Conservation (phyloP, 2,888 invertebrate genomes). For the Tenthredo amoena region DNA sequence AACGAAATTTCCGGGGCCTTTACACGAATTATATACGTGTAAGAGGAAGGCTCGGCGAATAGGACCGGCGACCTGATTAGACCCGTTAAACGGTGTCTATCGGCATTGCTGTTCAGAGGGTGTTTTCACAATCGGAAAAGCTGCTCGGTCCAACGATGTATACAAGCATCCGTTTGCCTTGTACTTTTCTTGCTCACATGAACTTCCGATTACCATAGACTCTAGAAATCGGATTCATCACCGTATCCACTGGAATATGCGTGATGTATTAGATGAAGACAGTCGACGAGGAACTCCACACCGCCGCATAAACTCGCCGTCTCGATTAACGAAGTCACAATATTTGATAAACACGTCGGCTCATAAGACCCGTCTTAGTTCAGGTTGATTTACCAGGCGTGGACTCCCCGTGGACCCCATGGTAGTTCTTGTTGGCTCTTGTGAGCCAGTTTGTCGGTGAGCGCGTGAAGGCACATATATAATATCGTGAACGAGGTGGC, state of each 20-base stretch:
- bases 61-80: background rate
- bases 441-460: conserved; percentile 53
- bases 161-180: background rate
- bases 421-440: conserved; percentile 49
- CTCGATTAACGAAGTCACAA: conserved; percentile 36
- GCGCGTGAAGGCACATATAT: conserved; percentile 66
- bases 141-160: background rate
- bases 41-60: background rate
- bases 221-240: background rate
- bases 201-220: background rate
- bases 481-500: conserved; percentile 70
- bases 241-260: background rate
- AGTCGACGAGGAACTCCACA: conserved; percentile 24
- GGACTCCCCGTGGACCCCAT: conserved; percentile 28
- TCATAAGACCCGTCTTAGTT: background rate
- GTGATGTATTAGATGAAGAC: background rate
- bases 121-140: background rate
- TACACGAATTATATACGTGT: background rate
- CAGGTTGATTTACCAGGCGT: conserved; percentile 28
- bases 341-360: conserved; percentile 42
- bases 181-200: background rate
- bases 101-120: background rate
- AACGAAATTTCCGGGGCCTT: background rate
- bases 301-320: background rate
- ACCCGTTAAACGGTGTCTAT: background rate